Evolutionary conservation across 2,888 invertebrate genomes (phyloP), one percentile per base, ranked within the genome.

Genomic region (Dicycla oo): DNA sequence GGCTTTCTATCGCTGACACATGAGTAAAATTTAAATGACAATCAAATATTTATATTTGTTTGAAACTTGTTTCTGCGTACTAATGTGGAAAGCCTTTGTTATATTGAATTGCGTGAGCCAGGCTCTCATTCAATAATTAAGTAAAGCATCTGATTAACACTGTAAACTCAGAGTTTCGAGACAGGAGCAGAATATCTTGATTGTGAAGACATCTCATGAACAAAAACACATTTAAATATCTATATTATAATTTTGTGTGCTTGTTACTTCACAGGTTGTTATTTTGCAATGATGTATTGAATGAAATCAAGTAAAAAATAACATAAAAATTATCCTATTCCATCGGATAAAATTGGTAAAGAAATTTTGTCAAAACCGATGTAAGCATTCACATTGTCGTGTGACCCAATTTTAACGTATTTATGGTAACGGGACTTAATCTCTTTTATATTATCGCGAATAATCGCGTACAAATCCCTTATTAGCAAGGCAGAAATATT

Each of bases 401-500:
- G 83, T 79, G 77, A 85, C 86, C 83, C 86, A 88, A 88, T 89
- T 90, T 89, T 88, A 88, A 86, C 88, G 87, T 88, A 88, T 91
- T 91, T 90, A 87, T 88, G 88, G 86, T 91, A 90, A 92, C 86
- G 90, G 88, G 84, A 73, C 81, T 87, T 94, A 94, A 95, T 94
- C 94, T 91, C 92, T 90, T 92, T 94, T 93, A 91, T 91, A 88
- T 85, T 81, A 89, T 89, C 87, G 88, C 92, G 90, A 94, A 94
- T 94, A 91, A 92, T 89, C 88, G 87, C 86, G 83, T 82, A 87
- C 89, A 92, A 94, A 94, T 94, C 94, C 93, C 92, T 93, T 93
- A 93, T 93, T 93, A 92, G 90, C 87, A 81, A 83, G 80, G 78
- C 78, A 86, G 85, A 86, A 84, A 87, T 85, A 87, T 90, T 92